phyloP scores from a whole-genome alignment of 2,797 vertebrate genomes.

The Anomalospiza imberbis region DNA sequence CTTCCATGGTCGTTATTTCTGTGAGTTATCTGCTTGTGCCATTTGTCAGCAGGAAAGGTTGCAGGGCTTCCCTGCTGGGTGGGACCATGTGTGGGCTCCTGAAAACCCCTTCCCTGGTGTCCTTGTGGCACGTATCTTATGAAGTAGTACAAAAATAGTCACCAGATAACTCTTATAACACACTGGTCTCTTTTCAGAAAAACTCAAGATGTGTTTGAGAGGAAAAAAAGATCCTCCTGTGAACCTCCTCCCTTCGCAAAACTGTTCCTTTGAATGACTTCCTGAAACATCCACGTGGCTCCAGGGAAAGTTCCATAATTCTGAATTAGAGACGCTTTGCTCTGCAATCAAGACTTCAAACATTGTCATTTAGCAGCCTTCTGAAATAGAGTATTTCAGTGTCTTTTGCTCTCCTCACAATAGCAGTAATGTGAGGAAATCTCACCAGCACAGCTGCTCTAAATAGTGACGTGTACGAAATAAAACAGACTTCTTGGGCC shows the following conservation, averaged over 20 bases:
- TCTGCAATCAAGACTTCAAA: not conserved
- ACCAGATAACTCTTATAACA: not conserved
- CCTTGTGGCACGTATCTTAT: accelerated
- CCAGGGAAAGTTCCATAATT: slow-evolving; percentile 8
- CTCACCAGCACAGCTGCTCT: slow-evolving; percentile 5
- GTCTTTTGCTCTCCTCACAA: not conserved
- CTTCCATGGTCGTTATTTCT: not conserved
- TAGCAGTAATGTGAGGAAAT: not conserved
- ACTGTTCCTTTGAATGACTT: not conserved
- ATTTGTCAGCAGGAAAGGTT: not conserved
- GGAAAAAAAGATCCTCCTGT: not conserved
- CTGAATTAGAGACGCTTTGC: not conserved
- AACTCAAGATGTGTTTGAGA: not conserved
- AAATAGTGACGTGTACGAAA: not conserved
- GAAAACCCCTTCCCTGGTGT: not conserved
- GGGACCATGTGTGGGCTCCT: not conserved
- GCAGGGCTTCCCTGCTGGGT: not conserved
- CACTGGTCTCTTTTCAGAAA: not conserved
- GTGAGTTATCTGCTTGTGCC: not conserved
- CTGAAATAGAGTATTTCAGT: not conserved
- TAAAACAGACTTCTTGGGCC: not conserved
- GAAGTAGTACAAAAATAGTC: not conserved
- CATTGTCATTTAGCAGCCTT: not conserved
- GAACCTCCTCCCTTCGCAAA: not conserved
- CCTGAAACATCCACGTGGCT: not conserved